Conservation (phyloP, 2,888 invertebrate genomes). For the Asteroscopus sphinx region DNA sequence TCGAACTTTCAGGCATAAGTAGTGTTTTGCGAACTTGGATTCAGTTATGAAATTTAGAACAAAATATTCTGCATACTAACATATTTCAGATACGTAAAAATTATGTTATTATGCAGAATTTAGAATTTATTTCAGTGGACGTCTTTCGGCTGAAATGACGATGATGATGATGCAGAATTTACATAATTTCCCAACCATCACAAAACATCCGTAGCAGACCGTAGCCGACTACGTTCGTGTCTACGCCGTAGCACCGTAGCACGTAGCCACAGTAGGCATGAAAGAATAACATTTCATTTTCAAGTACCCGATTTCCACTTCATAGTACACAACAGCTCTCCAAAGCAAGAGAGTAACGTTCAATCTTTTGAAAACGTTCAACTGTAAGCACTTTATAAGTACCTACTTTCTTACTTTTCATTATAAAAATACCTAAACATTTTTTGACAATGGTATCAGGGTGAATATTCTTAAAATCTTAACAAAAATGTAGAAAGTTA, state of each 20-base stretch:
- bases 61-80: too few relatives aligned
- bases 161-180: too few relatives aligned
- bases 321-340: constrained; percentile 48
- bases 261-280: constrained; percentile 51
- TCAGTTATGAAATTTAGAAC: too few relatives aligned
- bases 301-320: constrained; percentile 58
- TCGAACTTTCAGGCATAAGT: too few relatives aligned
- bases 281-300: constrained; percentile 49
- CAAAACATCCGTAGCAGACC: constrained; percentile 19
- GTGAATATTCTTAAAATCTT: too few relatives aligned
- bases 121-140: too few relatives aligned
- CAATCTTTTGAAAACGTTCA: constrained; percentile 49
- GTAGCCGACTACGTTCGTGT: constrained; percentile 39
- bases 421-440: constrained; percentile 22
- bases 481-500: too few relatives aligned
- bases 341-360: constrained; percentile 41
- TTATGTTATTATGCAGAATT: too few relatives aligned
- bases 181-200: constrained; percentile 3
- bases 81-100: too few relatives aligned
- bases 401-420: constrained; percentile 35
- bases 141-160: too few relatives aligned
- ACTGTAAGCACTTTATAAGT: constrained; percentile 39
- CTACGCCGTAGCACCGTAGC: constrained; percentile 63
- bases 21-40: too few relatives aligned
- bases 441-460: constrained; percentile 2